Percentiles rank a stretch among this genome's conserved stretches.
Evolutionary conservation across 2,113 vertebrate genomes (phyloP).

Genomic region (Thryonomys swinderianus): DNA sequence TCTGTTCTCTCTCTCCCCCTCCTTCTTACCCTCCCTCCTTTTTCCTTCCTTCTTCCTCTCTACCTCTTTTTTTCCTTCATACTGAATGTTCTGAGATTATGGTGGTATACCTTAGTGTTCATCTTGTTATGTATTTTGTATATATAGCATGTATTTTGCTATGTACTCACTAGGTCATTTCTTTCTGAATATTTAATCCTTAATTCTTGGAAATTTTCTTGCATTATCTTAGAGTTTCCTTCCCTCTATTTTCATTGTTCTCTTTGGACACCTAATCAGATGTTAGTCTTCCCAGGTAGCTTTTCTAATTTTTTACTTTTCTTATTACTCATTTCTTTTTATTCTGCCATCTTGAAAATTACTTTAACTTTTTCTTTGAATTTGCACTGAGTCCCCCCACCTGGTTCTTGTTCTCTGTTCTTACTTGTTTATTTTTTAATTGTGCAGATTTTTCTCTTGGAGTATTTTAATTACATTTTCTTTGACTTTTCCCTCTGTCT

Average conservation of each 20-base stretch:
- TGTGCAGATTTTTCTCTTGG: slow-evolving; percentile 13
- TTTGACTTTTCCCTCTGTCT: slow-evolving; percentile 22
- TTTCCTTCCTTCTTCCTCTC: background rate
- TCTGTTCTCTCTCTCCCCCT: background rate
- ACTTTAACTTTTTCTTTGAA: slow-evolving; percentile 11
- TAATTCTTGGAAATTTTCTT: slow-evolving; percentile 26
- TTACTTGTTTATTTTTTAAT: background rate
- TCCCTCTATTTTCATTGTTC: background rate
- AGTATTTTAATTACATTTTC: slow-evolving; percentile 30
- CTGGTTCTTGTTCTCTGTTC: background rate
- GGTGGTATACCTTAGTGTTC: background rate
- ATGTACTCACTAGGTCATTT: background rate
- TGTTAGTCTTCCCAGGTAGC: slow-evolving; percentile 7
- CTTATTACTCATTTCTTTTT: background rate
- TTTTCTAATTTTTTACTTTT: slow-evolving; percentile 15
- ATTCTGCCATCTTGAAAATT: background rate
- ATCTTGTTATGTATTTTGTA: too few species aligned
- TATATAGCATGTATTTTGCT: background rate
- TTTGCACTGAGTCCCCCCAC: background rate
- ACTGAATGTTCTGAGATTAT: background rate
- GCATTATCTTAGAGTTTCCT: background rate
- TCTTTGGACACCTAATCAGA: slow-evolving; percentile 11
- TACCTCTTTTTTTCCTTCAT: background rate
- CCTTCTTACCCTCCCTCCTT: background rate
- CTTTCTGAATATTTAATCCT: slow-evolving; percentile 14